Conservation (phyloP, 2,113 vertebrate genomes). For the Micronycteris hirsuta region DNA sequence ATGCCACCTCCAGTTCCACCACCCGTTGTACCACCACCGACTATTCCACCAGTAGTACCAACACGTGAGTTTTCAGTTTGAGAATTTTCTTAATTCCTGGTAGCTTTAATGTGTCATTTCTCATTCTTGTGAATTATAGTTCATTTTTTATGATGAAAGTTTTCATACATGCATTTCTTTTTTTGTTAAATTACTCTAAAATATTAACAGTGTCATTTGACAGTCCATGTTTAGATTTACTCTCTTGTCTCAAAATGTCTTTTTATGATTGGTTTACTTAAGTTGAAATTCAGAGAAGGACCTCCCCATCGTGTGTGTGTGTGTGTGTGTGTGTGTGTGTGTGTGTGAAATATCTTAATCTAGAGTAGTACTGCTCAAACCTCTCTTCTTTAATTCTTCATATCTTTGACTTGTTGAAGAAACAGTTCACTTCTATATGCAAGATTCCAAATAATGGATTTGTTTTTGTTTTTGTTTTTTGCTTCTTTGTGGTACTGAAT, state of each 20-base stretch:
- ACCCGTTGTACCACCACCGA: conserved; percentile 86
- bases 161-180: not conserved
- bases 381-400: not conserved
- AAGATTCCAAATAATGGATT: not conserved
- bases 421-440: not conserved
- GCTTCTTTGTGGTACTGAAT: not conserved
- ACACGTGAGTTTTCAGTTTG: conserved; percentile 83
- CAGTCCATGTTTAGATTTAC: not conserved
- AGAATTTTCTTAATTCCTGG: not conserved
- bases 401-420: not conserved
- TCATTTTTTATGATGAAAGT: not conserved
- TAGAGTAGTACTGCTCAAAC: not conserved
- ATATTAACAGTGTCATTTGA: not conserved
- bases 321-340: not conserved
- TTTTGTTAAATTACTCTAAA: not conserved
- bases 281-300: not conserved
- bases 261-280: not conserved
- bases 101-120: not conserved
- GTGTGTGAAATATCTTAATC: conserved; percentile 1
- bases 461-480: not conserved
- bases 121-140: not conserved
- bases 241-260: not conserved
- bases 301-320: not conserved
- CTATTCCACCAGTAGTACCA: conserved; percentile 86
- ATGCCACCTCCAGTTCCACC: conserved; percentile 88